Percentiles rank a stretch among this genome's conserved stretches.
Conservation (phyloP, 2,113 vertebrate genomes). For the Agapornis roseicollis region DNA sequence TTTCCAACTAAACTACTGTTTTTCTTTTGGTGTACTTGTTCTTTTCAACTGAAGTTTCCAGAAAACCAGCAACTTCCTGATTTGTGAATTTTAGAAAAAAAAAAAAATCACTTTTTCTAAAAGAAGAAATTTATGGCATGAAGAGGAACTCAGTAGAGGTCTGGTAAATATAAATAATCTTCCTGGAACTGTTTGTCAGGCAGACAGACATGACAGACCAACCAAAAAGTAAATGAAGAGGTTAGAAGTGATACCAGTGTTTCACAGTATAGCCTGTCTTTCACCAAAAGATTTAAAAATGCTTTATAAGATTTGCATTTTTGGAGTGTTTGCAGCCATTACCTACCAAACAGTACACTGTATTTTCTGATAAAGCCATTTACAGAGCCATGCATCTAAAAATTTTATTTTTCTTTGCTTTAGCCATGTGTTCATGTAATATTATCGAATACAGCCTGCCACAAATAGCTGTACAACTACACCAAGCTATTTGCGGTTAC, state of each 20-base stretch:
- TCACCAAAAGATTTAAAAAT: neutral
- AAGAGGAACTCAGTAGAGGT: neutral
- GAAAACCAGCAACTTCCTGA: conserved; percentile 24
- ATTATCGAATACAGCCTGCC: neutral
- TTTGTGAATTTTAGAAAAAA: neutral
- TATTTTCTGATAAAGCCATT: neutral
- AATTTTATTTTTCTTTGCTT: neutral
- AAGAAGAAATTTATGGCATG: neutral
- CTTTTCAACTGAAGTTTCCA: neutral
- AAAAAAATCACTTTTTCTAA: neutral
- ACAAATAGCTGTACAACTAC: neutral
- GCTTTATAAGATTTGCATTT: neutral
- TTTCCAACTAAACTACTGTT: neutral
- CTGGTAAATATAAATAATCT: conserved; percentile 15
- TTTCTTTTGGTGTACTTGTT: conserved; percentile 19
- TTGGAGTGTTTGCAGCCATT: neutral
- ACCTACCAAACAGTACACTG: neutral
- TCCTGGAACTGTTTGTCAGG: conserved; percentile 47
- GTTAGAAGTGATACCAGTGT: neutral
- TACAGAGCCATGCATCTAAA: neutral
- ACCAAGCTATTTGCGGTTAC: neutral
- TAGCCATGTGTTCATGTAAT: neutral
- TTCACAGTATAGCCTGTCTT: neutral
- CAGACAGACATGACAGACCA: neutral
- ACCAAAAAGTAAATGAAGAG: neutral